Evolutionary conservation across 2,888 invertebrate genomes (phyloP), one percentile per base, ranked within the genome.

Genomic region (Bombyx huttoni): DNA sequence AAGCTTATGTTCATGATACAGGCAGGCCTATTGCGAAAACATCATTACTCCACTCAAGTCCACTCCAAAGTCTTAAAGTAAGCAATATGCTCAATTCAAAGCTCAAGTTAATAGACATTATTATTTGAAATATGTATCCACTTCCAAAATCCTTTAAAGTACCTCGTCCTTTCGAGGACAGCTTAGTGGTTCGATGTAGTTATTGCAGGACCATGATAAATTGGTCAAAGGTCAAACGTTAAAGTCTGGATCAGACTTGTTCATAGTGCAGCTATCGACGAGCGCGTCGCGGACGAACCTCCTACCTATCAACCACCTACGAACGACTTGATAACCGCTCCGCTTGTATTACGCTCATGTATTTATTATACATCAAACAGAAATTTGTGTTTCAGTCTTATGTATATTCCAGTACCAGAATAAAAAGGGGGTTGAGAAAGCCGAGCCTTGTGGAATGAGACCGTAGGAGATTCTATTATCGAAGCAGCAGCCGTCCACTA

Each of bases 211-310:
- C 58, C 54, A 56, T 56, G 58, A 68, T 40, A 62, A 67, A 65
- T 65, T 61, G 67, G 60, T 56, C 62, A 67, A 64, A 73, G 76
- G 75, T 76, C 66, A 70, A 66, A 68, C 67, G 67, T 64, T 69
- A 69, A 64, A 62, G 58, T 63, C 24, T 46, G 47, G 47, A 49
- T 24, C 49, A 47, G 49, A 48, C 51, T 24, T 34, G 9, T 50
- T 52, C 53, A 33, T 47, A 35, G 13, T 34, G 40, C 51, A 34
- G 34, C 24, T 24, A 46, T 34, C n/a, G 47, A 14, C 13, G 34
- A 34, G n/a, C 13, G 8, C 13, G 40, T 40, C 40, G 40, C 7
- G 40, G 40, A 40, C n/a, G n/a, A 40, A 40, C 40, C 7, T n/a
- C n/a, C n/a, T n/a, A n/a, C n/a, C 6, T 40, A 7, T 40, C 40